These are phyloP conservation scores for Laupala kohalensis DNA, from an alignment of 1,140 invertebrate genomes.

Conservation along the genomic window DNA sequence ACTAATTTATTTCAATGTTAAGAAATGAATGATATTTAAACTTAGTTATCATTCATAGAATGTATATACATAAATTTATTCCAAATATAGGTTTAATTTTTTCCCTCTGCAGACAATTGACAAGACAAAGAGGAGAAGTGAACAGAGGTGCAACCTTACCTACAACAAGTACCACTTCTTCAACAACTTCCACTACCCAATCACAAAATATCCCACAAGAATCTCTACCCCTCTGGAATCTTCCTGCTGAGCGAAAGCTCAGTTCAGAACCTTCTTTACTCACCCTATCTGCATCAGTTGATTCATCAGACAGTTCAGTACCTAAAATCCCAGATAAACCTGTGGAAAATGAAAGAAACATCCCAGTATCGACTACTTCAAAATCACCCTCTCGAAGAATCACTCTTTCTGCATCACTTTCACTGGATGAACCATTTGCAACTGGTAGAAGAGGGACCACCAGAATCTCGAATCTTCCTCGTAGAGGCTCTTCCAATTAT, in stretches of 20 bases:
- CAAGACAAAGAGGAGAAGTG: slow-evolving; percentile 1
- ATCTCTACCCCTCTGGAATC: neutral
- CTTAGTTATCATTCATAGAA: neutral
- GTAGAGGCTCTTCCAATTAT: neutral
- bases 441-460: neutral
- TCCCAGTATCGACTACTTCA: neutral
- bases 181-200: neutral
- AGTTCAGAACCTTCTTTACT: neutral
- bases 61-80: neutral
- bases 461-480: neutral
- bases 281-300: neutral
- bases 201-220: neutral
- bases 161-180: neutral
- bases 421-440: neutral
- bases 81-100: neutral
- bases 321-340: neutral
- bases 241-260: neutral
- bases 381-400: neutral
- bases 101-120: slow-evolving; percentile 10
- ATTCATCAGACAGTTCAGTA: neutral
- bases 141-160: neutral
- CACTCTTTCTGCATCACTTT: neutral
- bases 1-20: neutral
- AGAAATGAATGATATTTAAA: neutral
- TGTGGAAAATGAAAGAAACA: neutral